Conservation (phyloP, 2,113 vertebrate genomes). For the Neolamprologus sp. region DNA sequence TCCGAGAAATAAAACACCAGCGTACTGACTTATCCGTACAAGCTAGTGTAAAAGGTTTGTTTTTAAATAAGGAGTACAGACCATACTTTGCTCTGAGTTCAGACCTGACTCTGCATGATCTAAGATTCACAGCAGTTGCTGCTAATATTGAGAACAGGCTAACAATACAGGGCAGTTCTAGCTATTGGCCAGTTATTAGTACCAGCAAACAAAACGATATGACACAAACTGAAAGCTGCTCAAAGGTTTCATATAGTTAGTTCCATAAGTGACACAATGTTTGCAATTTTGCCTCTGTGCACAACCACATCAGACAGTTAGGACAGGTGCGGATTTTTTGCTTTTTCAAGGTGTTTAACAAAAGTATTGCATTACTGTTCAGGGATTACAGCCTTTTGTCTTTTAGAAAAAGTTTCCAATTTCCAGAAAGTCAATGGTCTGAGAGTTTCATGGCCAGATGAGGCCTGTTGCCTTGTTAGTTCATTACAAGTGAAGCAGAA, state of each 20-base stretch:
- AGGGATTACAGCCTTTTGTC: background rate
- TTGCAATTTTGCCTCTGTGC: background rate
- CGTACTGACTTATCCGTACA: background rate
- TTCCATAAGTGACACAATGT: background rate
- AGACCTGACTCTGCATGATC: background rate
- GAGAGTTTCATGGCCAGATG: background rate
- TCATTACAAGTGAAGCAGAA: background rate
- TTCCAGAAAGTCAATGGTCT: background rate
- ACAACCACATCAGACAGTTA: background rate
- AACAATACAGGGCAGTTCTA: fast-evolving
- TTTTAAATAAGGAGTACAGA: background rate
- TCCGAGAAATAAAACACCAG: background rate
- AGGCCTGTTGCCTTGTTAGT: background rate
- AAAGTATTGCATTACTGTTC: background rate
- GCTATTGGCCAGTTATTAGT: background rate
- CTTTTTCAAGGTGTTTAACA: background rate
- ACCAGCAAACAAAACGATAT: background rate
- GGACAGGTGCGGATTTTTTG: fast-evolving
- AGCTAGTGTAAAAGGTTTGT: background rate
- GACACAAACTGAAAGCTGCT: background rate
- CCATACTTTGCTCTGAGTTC: background rate
- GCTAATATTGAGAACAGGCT: background rate
- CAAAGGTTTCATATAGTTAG: background rate
- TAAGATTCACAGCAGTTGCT: background rate
- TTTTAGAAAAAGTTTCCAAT: background rate